Evolutionary conservation across 2,113 vertebrate genomes (phyloP).

Genomic region (Oryzias curvinotus): DNA sequence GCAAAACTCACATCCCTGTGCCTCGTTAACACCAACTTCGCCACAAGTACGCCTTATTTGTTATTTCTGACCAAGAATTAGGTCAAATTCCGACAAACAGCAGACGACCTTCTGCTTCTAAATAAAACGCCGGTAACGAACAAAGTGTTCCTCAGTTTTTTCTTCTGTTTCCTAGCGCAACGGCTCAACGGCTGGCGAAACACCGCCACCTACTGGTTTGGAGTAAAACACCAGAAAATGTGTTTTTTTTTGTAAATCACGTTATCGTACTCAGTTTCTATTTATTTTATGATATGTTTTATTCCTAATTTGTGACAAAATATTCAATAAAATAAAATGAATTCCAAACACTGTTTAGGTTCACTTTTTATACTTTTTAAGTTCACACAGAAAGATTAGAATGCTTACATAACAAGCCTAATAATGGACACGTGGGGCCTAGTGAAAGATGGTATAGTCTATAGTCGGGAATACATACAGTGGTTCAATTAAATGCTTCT

Average conservation of each 20-base stretch:
- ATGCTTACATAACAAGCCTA: too few relatives aligned
- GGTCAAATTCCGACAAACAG: not conserved
- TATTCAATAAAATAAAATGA: too few relatives aligned
- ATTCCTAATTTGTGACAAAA: too few relatives aligned
- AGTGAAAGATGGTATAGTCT: too few relatives aligned
- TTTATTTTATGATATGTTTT: not conserved
- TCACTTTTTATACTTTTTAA: too few relatives aligned
- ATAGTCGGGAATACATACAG: too few relatives aligned
- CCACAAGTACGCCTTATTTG: not conserved
- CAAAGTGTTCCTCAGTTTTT: conserved; percentile 48
- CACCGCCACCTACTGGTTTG: conserved; percentile 38
- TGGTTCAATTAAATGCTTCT: too few relatives aligned
- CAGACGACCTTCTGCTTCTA: conserved; percentile 64
- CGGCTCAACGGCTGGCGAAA: not conserved
- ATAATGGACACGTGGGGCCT: too few relatives aligned
- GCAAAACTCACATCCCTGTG: conserved; percentile 27
- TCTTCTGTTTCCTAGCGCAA: not conserved
- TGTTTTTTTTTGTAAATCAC: not conserved
- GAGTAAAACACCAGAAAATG: conserved; percentile 13
- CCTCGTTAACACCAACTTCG: not conserved
- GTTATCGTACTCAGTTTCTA: not conserved
- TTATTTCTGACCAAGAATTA: not conserved
- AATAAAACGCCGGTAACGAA: conserved; percentile 65
- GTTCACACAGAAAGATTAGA: too few relatives aligned
- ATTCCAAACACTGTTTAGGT: too few relatives aligned